Conservation (phyloP, 2,113 vertebrate genomes). For the Galbula dea region DNA sequence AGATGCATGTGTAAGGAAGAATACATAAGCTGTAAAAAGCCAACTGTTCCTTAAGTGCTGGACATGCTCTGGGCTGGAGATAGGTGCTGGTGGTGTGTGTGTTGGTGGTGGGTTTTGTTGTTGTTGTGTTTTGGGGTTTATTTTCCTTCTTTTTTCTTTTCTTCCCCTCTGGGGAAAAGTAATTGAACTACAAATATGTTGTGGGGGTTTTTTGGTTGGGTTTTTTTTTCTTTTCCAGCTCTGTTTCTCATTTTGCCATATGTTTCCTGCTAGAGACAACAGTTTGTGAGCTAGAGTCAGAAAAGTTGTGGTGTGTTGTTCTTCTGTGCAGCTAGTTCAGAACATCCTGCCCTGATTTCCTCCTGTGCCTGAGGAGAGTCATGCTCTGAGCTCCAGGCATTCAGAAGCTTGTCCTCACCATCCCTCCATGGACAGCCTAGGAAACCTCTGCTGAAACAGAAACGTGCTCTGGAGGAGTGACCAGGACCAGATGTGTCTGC, state of each 20-base stretch:
- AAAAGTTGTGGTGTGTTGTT: not conserved
- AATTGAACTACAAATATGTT: not conserved
- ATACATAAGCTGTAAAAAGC: not conserved
- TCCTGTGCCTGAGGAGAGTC: not conserved
- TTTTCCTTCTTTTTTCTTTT: not conserved
- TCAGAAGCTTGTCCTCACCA: not conserved
- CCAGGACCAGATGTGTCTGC: not conserved
- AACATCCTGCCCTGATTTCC: not conserved
- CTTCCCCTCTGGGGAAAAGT: not conserved
- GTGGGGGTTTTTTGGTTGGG: too few species aligned
- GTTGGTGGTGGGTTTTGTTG: not conserved
- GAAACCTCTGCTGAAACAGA: not conserved
- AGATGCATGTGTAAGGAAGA: not conserved
- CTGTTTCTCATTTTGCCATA: not conserved
- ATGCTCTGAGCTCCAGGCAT: accelerated
- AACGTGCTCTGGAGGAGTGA: not conserved
- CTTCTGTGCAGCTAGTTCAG: not conserved
- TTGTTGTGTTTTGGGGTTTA: too few species aligned
- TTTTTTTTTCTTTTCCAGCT: too few species aligned
- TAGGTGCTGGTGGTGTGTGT: not conserved
- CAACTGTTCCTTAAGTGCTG: not conserved
- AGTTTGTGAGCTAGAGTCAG: not conserved
- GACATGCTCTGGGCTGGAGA: not conserved
- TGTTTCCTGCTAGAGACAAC: not conserved
- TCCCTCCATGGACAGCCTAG: not conserved